Conservation (phyloP, 2,113 vertebrate genomes). For the Hippoglossus stenolepis region DNA sequence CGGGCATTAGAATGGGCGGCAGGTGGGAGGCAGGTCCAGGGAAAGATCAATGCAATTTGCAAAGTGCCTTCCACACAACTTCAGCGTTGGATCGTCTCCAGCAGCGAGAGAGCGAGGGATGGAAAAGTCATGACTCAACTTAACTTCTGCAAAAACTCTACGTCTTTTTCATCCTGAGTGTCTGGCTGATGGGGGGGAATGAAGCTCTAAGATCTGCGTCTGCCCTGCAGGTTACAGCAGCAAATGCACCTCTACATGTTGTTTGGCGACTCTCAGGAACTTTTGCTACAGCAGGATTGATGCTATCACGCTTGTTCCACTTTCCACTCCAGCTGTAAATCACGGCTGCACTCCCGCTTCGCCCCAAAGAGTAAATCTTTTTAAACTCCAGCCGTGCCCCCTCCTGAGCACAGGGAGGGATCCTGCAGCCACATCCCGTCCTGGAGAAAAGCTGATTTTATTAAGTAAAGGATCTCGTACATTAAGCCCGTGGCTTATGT, state of each 20-base stretch:
- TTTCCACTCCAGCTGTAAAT: slow-evolving; percentile 23
- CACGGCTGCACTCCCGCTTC: slow-evolving; percentile 6
- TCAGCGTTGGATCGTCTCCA: slow-evolving; percentile 61
- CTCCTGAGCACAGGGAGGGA: not conserved
- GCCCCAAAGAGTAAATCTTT: slow-evolving; percentile 18
- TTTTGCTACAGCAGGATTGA: slow-evolving; percentile 22
- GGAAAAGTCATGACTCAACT: slow-evolving; percentile 65
- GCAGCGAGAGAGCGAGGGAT: slow-evolving; percentile 38
- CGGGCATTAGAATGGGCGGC: slow-evolving; percentile 64
- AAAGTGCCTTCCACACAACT: slow-evolving; percentile 74
- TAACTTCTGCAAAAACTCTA: slow-evolving; percentile 59
- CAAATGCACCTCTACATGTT: slow-evolving; percentile 14
- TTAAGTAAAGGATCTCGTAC: not conserved
- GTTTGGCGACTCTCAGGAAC: slow-evolving; percentile 11
- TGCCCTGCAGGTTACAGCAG: not conserved
- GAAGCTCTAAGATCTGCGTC: slow-evolving; percentile 4
- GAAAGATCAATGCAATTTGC: slow-evolving; percentile 76
- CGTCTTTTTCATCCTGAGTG: slow-evolving; percentile 27
- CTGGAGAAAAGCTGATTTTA: not conserved
- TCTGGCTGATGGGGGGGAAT: not conserved
- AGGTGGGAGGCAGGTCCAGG: slow-evolving; percentile 68
- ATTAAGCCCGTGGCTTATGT: slow-evolving; percentile 8
- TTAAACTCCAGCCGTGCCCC: slow-evolving; percentile 15
- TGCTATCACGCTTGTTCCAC: slow-evolving; percentile 17
- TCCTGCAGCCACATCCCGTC: not conserved